Percentiles rank a stretch among this genome's conserved stretches.
These are phyloP conservation scores for Leptatherina wallacei DNA, from an alignment of 2,797 vertebrate genomes.

Conservation along the genomic window DNA sequence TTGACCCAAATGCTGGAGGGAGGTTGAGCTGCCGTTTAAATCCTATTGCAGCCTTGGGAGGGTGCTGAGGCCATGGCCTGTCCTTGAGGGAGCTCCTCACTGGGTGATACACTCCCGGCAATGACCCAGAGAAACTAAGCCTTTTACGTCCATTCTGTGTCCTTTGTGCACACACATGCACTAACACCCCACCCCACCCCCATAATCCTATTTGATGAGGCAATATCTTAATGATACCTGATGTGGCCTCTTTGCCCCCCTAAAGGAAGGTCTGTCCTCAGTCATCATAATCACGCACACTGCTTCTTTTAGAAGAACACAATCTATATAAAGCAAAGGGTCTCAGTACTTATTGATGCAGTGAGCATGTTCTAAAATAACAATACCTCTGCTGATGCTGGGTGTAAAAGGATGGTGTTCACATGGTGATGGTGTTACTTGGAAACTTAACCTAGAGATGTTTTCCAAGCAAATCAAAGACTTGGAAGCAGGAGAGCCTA, in stretches of 20 bases:
- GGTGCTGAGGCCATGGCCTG: slow-evolving; percentile 67
- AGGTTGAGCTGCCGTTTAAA: slow-evolving; percentile 66
- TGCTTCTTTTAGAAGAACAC: slow-evolving; percentile 55
- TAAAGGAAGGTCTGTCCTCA: slow-evolving; percentile 65
- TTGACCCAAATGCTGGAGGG: slow-evolving; percentile 27
- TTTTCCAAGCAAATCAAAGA: slow-evolving; percentile 32
- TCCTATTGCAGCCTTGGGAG: slow-evolving; percentile 74
- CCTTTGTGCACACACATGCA: slow-evolving; percentile 11
- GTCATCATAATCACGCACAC: slow-evolving; percentile 69
- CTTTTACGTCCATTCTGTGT: slow-evolving; percentile 71
- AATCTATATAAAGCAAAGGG: slow-evolving; percentile 50
- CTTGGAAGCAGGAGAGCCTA: background rate
- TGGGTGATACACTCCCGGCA: slow-evolving; percentile 62
- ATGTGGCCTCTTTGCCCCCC: slow-evolving; percentile 63
- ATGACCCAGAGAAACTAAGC: slow-evolving; percentile 77
- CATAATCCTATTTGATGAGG: slow-evolving; percentile 82
- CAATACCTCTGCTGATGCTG: slow-evolving; percentile 9
- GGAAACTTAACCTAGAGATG: slow-evolving; percentile 18
- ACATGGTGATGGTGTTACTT: slow-evolving; percentile 4
- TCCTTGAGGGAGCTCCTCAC: slow-evolving; percentile 71
- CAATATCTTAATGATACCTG: slow-evolving; percentile 84
- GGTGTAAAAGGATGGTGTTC: slow-evolving; percentile 10
- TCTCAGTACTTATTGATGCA: slow-evolving; percentile 20
- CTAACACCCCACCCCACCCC: slow-evolving; percentile 12
- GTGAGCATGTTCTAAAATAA: slow-evolving; percentile 13